Evolutionary conservation across 2,888 invertebrate species (phyloP), one percentile per base, ranked within the genome.

Genomic region (Bunonema sp.): DNA sequence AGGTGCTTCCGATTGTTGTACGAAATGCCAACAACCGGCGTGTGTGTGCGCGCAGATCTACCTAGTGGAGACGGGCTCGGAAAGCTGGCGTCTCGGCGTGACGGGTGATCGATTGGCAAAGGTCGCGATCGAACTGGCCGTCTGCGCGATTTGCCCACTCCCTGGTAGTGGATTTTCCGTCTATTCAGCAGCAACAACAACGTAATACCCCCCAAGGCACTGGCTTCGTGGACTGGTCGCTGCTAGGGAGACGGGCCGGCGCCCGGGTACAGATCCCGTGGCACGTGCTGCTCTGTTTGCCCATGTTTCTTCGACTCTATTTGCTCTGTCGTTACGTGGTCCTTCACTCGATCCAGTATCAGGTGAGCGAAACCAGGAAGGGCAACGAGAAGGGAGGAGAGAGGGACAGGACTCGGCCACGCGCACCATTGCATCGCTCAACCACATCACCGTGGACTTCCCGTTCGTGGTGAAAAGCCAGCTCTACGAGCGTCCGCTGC

Each of bases 11-110:
- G n/a, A n/a, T n/a, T n/a, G n/a, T n/a, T n/a, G n/a, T n/a, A n/a
- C n/a, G n/a, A n/a, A n/a, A n/a, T n/a, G n/a, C n/a, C n/a, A n/a
- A n/a, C n/a, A n/a, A n/a, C n/a, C n/a, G n/a, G n/a, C n/a, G n/a
- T n/a, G n/a, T n/a, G n/a, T n/a, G n/a, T n/a, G n/a, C n/a, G n/a
- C n/a, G 33, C 79, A 97, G 91, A 80, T 97, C 77, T 91, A 93
- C 78, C 88, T 93, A 82, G 88, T 93, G 76, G 93, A 97, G 80
- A 97, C 97, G 78, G 93, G 93, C 77, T 89, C 91, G 57, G 89
- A 93, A 73, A 91, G 93, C 77, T 93, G 93, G 91, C 79, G 91
- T 70, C 91, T 97, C 76, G 91, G 91, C 68, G 88, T 97, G 83
- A 91, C 91, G 60, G 85, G 84, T 82, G 85, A 87, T 75, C 79